phyloP scores from a whole-genome alignment of 2,113 vertebrate genomes.

The Argyrosomus japonicus region DNA sequence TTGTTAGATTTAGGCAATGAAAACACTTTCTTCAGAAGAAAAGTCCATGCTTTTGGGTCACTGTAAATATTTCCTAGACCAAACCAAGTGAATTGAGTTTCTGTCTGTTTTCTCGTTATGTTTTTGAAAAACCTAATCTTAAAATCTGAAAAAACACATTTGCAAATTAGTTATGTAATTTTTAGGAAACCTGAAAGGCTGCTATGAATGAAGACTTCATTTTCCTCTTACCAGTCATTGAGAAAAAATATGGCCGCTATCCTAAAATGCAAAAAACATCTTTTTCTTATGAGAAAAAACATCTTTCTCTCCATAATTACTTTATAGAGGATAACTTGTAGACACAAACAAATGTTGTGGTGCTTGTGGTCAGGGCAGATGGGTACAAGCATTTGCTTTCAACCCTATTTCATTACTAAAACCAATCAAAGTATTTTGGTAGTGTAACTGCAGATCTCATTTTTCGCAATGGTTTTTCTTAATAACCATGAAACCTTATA shows the following conservation, averaged over 20 bases:
- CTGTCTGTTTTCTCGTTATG: background rate
- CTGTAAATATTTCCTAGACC: background rate
- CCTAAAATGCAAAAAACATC: background rate
- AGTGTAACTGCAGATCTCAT: conserved; percentile 32
- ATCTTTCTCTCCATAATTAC: no score
- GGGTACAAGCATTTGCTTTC: conserved; percentile 2
- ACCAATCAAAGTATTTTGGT: conserved; percentile 13
- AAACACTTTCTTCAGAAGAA: background rate
- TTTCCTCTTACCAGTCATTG: background rate
- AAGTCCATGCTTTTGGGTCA: no score
- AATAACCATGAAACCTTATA: conserved; percentile 47
- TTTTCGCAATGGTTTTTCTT: conserved; percentile 27
- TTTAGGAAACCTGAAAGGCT: background rate
- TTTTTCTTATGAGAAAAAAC: background rate
- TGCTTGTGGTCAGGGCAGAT: background rate
- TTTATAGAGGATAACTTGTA: no score
- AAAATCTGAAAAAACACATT: background rate
- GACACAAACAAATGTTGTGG: background rate
- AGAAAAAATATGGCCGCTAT: background rate
- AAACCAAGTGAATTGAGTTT: background rate
- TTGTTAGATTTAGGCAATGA: background rate
- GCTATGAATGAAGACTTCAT: background rate
- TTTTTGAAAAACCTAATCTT: background rate
- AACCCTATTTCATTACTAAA: conserved; percentile 12
- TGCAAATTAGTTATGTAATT: background rate